Conservation (phyloP, 1,140 invertebrate genomes). For the Drosophila novamexicana region DNA sequence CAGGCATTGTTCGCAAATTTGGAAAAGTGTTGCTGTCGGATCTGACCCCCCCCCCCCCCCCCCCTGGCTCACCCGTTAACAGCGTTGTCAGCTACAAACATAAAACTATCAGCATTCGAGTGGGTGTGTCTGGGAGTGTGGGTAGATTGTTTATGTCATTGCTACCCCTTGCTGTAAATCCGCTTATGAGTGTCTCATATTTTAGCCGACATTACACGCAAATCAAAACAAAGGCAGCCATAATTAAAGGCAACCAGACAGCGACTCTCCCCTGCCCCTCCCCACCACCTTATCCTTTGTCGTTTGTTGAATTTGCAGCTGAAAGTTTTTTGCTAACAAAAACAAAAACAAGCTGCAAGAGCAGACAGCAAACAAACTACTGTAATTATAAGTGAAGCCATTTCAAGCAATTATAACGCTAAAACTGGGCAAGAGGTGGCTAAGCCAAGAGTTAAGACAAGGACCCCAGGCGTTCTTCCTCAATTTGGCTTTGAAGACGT, state of each 20-base stretch:
- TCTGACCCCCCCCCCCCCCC: background rate
- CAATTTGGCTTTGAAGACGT: conserved; percentile 53
- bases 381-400: conserved; percentile 63
- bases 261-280: background rate
- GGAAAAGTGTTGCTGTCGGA: conserved; percentile 52
- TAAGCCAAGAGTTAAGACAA: conserved; percentile 19
- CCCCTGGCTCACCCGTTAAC: conserved; percentile 5
- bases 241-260: conserved; percentile 48
- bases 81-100: conserved; percentile 52
- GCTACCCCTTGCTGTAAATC: conserved; percentile 67
- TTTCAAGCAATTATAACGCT: conserved; percentile 53
- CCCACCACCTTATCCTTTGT: background rate
- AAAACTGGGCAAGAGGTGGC: conserved; percentile 40
- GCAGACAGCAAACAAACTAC: conserved; percentile 67
- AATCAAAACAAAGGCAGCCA: conserved; percentile 67
- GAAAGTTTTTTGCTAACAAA: conserved; percentile 24
- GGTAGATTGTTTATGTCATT: conserved; percentile 62
- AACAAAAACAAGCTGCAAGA: conserved; percentile 2
- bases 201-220: conserved; percentile 65
- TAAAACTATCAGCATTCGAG: conserved; percentile 75
- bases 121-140: conserved; percentile 22
- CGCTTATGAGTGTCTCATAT: conserved; percentile 61
- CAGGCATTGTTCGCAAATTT: conserved; percentile 70
- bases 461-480: background rate
- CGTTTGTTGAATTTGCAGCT: conserved; percentile 17